Base-by-base conservation (phyloP, 1,140 invertebrate genomes). In the Drosophila trapezifrons region DNA sequence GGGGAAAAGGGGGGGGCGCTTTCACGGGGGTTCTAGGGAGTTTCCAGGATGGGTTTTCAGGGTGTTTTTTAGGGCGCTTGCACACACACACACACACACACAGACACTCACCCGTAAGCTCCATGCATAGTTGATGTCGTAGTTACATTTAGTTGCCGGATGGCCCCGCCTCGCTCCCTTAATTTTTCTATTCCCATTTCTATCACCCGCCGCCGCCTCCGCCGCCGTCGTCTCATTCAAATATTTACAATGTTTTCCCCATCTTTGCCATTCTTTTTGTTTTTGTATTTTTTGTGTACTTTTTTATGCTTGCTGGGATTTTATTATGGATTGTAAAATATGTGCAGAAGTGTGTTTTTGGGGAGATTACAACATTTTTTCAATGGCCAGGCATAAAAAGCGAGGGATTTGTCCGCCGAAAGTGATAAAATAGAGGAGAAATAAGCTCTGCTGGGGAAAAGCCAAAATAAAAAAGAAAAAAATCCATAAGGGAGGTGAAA, bases 241-340 rank as follows among this genome's bases (percentile, higher is more conserved):
- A 75, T 76, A 76, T 76, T 76, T 76, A 76, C 74, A 66, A 75
- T 76, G 72, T 77, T 69, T 76, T 65, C 8, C 65, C 43, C 64
- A 64, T 49, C 43, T 45, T 38, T 40, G 22, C 27, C 17, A 18
- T 51, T 32, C 10, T 29, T 29, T 3, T 10, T 32, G 12, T 25
- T 18, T 29, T 15, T n/a, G n/a, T n/a, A n/a, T 13, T 49, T 18
- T 64, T 51, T 51, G 3, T 17, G 2, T 37, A 4, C n/a, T 32
- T 27, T 29, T 64, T 64, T 55, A 52, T 57, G 54, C 35, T 58
- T 27, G 47, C 46, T 43, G 37, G 55, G 46, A 52, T 54, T 69
- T 69, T 69, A 69, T 69, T 69, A 65, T 69, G 65, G 65, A 69
- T 69, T 69, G 65, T 69, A 69, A 69, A 69, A 69, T 69, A 69